phyloP scores from a whole-genome alignment of 2,797 vertebrate species.

The Atherinosoma microstoma region DNA sequence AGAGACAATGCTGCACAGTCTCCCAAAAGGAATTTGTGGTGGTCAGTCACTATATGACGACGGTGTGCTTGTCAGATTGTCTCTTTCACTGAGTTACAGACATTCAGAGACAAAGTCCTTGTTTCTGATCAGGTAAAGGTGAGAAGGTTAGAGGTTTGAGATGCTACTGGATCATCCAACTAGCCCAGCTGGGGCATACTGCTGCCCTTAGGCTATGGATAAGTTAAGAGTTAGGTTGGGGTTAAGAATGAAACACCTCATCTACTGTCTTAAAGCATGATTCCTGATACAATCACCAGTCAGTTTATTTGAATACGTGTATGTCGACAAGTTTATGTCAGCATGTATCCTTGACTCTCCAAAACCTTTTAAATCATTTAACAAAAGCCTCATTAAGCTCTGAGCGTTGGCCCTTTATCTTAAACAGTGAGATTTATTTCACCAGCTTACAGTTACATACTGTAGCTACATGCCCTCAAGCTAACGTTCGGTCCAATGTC shows the following conservation, averaged over 20 bases:
- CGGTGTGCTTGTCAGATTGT: neutral
- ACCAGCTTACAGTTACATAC: slow-evolving; percentile 31
- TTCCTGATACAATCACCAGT: neutral
- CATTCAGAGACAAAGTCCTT: neutral
- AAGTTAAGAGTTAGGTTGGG: neutral
- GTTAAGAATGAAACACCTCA: slow-evolving; percentile 19
- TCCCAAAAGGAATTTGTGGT: neutral
- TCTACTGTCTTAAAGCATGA: neutral
- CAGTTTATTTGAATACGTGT: neutral
- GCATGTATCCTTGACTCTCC: slow-evolving; percentile 23
- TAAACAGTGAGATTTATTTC: slow-evolving; percentile 47
- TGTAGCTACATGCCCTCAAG: slow-evolving; percentile 64
- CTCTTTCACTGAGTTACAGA: slow-evolving; percentile 2
- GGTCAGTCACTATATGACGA: neutral
- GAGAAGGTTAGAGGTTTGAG: slow-evolving; percentile 7
- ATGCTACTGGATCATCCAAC: slow-evolving; percentile 7
- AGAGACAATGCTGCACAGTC: neutral
- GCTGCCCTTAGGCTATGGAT: slow-evolving; percentile 20
- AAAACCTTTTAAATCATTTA: slow-evolving; percentile 21
- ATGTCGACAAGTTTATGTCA: neutral
- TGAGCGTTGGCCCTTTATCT: slow-evolving; percentile 41
- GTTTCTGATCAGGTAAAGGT: neutral
- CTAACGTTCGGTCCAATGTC: slow-evolving; percentile 59
- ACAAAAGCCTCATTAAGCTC: slow-evolving; percentile 41
- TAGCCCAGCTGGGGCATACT: neutral